Evolutionary conservation across 1,140 invertebrate genomes (phyloP), one percentile per base, ranked within the genome.

Genomic region (Eciton burchellii): DNA sequence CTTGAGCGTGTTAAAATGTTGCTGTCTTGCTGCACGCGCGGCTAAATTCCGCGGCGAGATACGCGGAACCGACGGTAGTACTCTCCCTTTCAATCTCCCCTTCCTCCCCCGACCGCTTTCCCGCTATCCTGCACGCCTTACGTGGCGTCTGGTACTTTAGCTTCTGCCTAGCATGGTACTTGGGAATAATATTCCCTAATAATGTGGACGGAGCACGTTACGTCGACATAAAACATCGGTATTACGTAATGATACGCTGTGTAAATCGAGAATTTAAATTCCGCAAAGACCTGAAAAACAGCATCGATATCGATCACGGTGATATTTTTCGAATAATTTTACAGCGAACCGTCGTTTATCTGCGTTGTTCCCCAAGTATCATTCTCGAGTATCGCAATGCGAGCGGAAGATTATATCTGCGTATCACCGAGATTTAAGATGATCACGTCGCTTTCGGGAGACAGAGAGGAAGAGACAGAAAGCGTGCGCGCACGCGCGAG

Each of bases 1-100:
- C 77, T 81, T 57, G 74, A 70, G 74, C 63, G 74, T 79, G 74
- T 79, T 79, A 79, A 79, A 79, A 79, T 79, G 74, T 77, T 79
- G 49, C 74, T 79, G 74, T 66, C 74, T 79, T 70, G 63, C 70
- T 79, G 74, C 63, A 16, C 43, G 74, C 74, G 52, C 35, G 52
- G 52, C 63, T 56, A 79, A 79, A 79, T 79, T 79, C 74, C 24
- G 26, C 62, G 35, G 29, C 14, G 62, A 8, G 29, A 68, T 35
- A 21, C 35, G 6, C 35, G 2, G 49, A 79, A 56, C 63, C 49
- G 63, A 35, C 41, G 74, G 11, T 70, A 70, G 43, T 41, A 29
- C 9, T 29, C 71, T 63, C 8, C 43, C 41, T 60, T 3, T 60
- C 54, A 12, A 19, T 57, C 16, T 49, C 16, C 41, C 12, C 41